Conservation (phyloP, 1,140 invertebrate genomes). For the Cataglyphis hispanica region DNA sequence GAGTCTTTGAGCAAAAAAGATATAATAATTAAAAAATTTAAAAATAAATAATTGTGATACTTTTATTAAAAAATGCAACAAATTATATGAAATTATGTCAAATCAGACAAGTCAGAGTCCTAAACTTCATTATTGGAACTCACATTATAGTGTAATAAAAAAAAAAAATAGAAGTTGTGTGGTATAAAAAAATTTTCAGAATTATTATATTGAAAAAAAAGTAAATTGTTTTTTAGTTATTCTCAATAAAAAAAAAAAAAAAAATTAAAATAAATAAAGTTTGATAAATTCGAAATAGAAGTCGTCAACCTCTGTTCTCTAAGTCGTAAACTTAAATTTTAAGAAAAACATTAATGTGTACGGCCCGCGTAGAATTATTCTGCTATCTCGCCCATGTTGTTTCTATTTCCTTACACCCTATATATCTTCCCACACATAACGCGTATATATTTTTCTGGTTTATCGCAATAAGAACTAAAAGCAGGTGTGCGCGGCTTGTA, state of each 20-base stretch:
- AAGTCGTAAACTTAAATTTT: slow-evolving; percentile 8
- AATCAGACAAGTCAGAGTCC: background rate
- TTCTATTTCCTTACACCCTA: slow-evolving; percentile 45
- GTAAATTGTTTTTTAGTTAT: background rate
- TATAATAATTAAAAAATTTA: slow-evolving; percentile 12
- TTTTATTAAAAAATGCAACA: background rate
- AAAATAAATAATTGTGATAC: slow-evolving; percentile 17
- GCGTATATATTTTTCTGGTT: slow-evolving; percentile 56
- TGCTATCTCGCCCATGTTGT: slow-evolving; percentile 27
- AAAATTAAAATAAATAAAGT: background rate
- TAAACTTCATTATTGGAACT: background rate
- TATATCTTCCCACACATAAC: slow-evolving; percentile 49
- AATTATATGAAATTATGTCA: too few species aligned
- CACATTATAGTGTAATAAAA: background rate
- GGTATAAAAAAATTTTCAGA: background rate
- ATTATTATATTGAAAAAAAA: background rate
- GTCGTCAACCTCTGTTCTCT: background rate
- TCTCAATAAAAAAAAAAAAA: background rate
- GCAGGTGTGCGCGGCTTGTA: slow-evolving; percentile 42
- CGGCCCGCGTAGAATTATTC: slow-evolving; percentile 31
- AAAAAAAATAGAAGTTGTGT: background rate
- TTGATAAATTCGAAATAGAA: background rate
- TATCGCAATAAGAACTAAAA: slow-evolving; percentile 52
- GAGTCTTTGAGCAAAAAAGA: background rate
- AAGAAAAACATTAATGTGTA: slow-evolving; percentile 45